Conservation (phyloP, 2,888 invertebrate genomes). For the Callyntrura sp. region DNA sequence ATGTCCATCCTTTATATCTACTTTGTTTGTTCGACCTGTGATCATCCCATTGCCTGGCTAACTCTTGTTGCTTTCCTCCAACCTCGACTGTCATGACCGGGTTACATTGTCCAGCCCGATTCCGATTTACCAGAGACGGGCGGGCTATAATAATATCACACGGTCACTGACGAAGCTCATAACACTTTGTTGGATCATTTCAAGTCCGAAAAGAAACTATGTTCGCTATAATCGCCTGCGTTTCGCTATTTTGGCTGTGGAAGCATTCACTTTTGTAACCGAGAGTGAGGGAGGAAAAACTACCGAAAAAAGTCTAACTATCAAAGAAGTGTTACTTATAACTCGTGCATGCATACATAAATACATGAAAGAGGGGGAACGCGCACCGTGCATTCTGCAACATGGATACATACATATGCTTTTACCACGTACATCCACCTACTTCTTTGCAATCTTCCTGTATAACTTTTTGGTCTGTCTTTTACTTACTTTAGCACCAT, state of each 20-base stretch:
- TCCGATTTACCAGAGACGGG: conserved; percentile 26
- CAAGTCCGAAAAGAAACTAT: not conserved
- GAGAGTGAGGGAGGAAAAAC: not conserved
- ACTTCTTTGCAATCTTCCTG: conserved; percentile 18
- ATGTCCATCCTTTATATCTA: not conserved
- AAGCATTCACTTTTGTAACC: not conserved
- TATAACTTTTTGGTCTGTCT: conserved; percentile 17
- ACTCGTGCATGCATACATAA: conserved; percentile 25
- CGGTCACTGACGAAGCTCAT: conserved; percentile 18
- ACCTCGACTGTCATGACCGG: conserved; percentile 17
- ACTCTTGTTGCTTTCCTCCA: conserved; percentile 51
- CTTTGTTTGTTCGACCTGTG: conserved; percentile 36
- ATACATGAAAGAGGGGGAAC: conserved; percentile 10
- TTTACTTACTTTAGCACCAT: not conserved
- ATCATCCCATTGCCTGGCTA: conserved; percentile 23
- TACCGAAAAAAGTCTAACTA: conserved; percentile 29
- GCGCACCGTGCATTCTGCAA: not conserved
- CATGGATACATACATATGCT: too few species aligned
- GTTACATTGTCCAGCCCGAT: conserved; percentile 27
- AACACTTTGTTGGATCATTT: conserved; percentile 45
- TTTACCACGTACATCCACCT: not conserved
- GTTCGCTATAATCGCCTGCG: conserved; percentile 6
- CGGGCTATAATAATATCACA: conserved; percentile 7
- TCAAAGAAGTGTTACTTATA: conserved; percentile 57
- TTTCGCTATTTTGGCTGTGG: conserved; percentile 6